Conservation (phyloP, 2,888 invertebrate species). For the Alloscopus bannaensis region DNA sequence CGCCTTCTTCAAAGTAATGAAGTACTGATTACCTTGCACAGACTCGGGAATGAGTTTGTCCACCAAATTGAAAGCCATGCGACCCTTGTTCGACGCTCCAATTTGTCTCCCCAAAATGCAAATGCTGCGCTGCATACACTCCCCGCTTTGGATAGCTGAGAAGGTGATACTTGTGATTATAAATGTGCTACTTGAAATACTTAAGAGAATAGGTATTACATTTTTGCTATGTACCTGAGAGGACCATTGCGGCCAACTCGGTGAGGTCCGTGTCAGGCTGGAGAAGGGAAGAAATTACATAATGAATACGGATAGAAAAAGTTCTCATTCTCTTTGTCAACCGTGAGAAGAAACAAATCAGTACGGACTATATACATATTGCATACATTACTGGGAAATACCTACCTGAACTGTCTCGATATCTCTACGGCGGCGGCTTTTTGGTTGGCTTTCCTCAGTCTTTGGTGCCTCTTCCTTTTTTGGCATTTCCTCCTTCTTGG, state of each 20-base stretch:
- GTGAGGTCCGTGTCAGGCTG: constrained; percentile 66
- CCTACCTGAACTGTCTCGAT: too few species aligned
- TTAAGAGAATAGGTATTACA: too few species aligned
- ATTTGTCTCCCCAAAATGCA: constrained; percentile 70
- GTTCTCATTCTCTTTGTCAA: too few species aligned
- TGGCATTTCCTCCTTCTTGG: neutral
- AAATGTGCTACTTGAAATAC: too few species aligned
- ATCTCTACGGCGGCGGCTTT: too few species aligned
- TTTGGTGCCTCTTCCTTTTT: too few species aligned
- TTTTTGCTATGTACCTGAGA: too few species aligned
- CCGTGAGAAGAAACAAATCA: too few species aligned
- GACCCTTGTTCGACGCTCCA: constrained; percentile 58
- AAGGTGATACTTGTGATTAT: too few species aligned
- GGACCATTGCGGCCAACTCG: constrained; percentile 69
- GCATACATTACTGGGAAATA: too few species aligned
- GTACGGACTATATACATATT: too few species aligned
- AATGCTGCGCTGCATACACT: constrained; percentile 71
- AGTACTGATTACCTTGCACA: constrained; percentile 69
- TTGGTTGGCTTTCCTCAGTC: too few species aligned
- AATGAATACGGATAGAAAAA: neutral
- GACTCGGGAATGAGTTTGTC: constrained; percentile 67
- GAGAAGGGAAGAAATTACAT: neutral
- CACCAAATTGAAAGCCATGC: constrained; percentile 63
- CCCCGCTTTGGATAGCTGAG: constrained; percentile 69
- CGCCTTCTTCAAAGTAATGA: constrained; percentile 66